Base-by-base conservation (phyloP, 1,140 invertebrate genomes). In the Macrobrachium nipponense region DNA sequence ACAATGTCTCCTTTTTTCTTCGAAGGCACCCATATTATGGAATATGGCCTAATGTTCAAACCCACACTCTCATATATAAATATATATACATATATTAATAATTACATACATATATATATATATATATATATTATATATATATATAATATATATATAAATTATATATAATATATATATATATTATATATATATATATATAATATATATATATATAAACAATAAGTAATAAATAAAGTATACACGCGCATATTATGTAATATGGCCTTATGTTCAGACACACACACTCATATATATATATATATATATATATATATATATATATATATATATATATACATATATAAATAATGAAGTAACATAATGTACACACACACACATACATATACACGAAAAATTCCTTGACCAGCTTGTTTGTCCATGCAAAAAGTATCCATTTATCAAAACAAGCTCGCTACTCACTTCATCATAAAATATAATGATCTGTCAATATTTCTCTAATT, bases 221-320 rank as follows among this genome's bases (percentile, higher is more conserved):
- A 14, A 6, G 20, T 66, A n/a, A n/a, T n/a, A n/a, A n/a, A n/a
- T n/a, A n/a, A n/a, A n/a, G 20, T 23, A 14, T 66, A 14, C 14
- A 14, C 14, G 20, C 14, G 20, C 14, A 14, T 66, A 14, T 66
- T n/a, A 5, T 6, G 5, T 6, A 6, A 66, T 23, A 66, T 23
- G 14, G 5, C 5, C 14, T 6, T 27, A 66, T 27, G 12, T 27
- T 7, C 8, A 66, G 4, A 66, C 8, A 66, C 12, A 66, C 12
- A 66, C 12, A 66, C 12, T 7, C 12, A 66, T 66, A 66, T 66
- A 66, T 66, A 66, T 66, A 66, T 66, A 66, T 66, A 66, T 66
- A 66, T 66, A 66, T 66, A 66, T 66, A 66, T 66, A 66, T 66
- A 66, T 66, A 66, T 66, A 66, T 66, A 66, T 66, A 66, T 8